phyloP scores from a whole-genome alignment of 1,140 invertebrate species.

The Magallana ariakensis region DNA sequence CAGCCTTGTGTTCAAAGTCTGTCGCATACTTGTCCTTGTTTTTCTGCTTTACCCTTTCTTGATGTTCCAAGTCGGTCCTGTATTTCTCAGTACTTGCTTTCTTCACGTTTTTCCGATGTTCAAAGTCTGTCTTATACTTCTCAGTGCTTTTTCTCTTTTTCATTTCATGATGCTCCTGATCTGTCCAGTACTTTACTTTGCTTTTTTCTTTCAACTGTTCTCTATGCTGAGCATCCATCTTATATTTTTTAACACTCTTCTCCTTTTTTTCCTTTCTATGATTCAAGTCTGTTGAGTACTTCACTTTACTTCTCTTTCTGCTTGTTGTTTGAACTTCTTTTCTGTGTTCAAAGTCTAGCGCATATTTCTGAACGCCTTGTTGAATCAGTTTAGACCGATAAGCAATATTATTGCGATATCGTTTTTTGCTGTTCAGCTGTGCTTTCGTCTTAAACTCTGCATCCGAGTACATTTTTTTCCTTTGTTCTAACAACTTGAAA shows the following conservation, averaged over 20 bases:
- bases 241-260: no score
- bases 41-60: no score
- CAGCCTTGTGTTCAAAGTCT: no score
- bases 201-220: no score
- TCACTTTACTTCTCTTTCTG: neutral
- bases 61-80: neutral
- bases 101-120: neutral
- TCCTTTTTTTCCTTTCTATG: neutral
- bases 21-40: no score
- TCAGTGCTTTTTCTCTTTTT: neutral
- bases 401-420: neutral
- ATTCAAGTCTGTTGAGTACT: conserved; percentile 3
- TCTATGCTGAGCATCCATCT: no score
- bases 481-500: neutral
- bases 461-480: no score
- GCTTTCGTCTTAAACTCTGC: no score
- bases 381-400: neutral
- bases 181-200: no score
- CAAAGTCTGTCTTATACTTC: neutral
- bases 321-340: neutral
- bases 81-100: neutral
- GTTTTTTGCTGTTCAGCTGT: no score
- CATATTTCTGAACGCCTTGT: conserved; percentile 28
- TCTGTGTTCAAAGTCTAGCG: neutral
- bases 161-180: no score